Conservation (phyloP, 2,888 invertebrate species). For the Nomada goodeniana region DNA sequence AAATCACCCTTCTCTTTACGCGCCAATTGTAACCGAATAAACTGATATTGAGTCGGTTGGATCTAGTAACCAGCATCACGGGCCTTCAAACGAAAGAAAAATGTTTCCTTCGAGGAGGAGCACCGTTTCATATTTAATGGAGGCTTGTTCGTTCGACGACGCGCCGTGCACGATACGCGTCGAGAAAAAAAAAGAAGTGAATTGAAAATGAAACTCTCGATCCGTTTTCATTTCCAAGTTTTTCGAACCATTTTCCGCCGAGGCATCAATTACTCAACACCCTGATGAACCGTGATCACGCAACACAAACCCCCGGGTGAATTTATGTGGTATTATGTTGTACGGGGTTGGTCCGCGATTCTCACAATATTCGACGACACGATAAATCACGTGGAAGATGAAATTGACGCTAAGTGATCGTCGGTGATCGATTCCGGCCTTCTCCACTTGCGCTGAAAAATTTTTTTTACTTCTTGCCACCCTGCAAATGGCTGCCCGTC, state of each 20-base stretch:
- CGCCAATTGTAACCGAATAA: too few species aligned
- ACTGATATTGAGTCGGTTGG: too few species aligned
- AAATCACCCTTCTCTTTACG: too few species aligned
- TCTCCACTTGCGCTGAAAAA: not conserved
- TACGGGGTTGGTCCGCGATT: constrained; percentile 39
- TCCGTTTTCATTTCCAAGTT: constrained; percentile 26
- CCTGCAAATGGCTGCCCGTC: not conserved
- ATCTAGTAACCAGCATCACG: too few species aligned
- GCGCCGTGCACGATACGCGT: not conserved
- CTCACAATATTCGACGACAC: constrained; percentile 43
- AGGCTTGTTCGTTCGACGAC: not conserved
- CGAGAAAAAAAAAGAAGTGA: not conserved
- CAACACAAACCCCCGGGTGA: constrained; percentile 21
- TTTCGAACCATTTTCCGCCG: constrained; percentile 23
- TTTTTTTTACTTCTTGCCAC: not conserved
- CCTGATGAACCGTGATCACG: constrained; percentile 51
- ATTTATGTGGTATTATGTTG: constrained; percentile 60
- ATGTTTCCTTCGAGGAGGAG: too few species aligned
- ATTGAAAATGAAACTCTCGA: constrained; percentile 1
- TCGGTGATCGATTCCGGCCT: constrained; percentile 29
- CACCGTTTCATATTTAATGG: too few species aligned
- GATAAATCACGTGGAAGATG: constrained; percentile 54
- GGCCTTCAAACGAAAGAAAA: too few species aligned
- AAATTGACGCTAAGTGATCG: constrained; percentile 56
- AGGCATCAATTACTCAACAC: constrained; percentile 40